phyloP scores from a whole-genome alignment of 2,888 invertebrate genomes.

The Cheilosia scutellata region DNA sequence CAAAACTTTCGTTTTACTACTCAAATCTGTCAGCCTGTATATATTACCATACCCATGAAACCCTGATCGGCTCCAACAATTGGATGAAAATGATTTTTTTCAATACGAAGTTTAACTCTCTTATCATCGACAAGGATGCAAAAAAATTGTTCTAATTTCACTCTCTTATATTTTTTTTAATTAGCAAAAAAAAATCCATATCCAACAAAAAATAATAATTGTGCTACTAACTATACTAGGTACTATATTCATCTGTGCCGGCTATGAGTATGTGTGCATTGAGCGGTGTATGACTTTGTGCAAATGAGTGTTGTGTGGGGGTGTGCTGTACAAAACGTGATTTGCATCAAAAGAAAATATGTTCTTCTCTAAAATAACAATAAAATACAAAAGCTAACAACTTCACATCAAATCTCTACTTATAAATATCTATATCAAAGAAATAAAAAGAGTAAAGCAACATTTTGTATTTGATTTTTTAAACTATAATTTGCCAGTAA shows the following conservation, averaged over 20 bases:
- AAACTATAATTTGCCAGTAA: conserved; percentile 1
- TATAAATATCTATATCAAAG: not conserved
- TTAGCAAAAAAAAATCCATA: conserved; percentile 3
- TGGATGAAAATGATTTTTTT: no score
- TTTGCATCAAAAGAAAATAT: not conserved
- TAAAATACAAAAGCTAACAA: conserved; percentile 21
- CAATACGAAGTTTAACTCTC: no score
- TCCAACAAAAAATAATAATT: conserved; percentile 4
- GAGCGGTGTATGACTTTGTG: conserved; percentile 20
- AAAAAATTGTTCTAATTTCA: no score
- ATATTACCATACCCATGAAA: no score
- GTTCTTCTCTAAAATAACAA: not conserved
- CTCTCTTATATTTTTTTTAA: not conserved
- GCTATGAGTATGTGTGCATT: conserved; percentile 29
- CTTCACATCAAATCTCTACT: conserved; percentile 19
- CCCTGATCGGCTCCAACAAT: no score
- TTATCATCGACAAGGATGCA: no score
- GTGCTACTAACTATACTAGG: not conserved
- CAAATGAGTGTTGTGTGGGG: conserved; percentile 23
- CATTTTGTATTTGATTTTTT: conserved; percentile 20
- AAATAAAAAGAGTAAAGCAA: conserved; percentile 31
- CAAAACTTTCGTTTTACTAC: no score
- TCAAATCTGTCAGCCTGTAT: no score
- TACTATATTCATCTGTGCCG: conserved; percentile 24
- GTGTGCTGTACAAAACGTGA: conserved; percentile 38